Conservation (phyloP, 2,888 invertebrate genomes). For the Trisateles emortualis region DNA sequence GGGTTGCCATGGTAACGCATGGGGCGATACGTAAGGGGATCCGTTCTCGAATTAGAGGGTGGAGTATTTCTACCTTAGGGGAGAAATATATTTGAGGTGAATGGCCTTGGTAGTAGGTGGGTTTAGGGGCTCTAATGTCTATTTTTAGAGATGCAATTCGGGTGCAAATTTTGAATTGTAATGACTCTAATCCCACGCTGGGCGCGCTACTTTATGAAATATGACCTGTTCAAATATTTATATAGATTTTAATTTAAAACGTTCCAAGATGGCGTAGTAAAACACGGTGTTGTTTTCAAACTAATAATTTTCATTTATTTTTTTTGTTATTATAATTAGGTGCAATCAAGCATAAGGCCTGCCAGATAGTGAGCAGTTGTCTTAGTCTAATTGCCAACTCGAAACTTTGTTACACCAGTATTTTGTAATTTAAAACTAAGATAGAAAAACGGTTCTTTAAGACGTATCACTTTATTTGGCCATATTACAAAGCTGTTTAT, state of each 20-base stretch:
- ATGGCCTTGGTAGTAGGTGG: conserved; percentile 67
- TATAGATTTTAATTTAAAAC: conserved; percentile 38
- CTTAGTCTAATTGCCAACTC: too few species aligned
- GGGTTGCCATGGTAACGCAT: conserved; percentile 52
- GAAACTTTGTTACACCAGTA: too few species aligned
- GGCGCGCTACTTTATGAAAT: conserved; percentile 49
- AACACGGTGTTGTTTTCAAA: conserved; percentile 8
- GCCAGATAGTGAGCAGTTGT: too few species aligned
- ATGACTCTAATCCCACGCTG: conserved; percentile 37
- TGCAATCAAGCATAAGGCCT: too few species aligned
- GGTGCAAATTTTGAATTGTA: conserved; percentile 53
- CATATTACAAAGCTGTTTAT: too few species aligned
- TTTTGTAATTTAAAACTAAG: too few species aligned
- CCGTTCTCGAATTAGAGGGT: conserved; percentile 76
- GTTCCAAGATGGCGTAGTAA: conserved; percentile 5
- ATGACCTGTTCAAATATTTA: conserved; percentile 27
- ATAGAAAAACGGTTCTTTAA: too few species aligned
- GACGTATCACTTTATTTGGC: too few species aligned
- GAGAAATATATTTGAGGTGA: conserved; percentile 82
- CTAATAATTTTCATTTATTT: neutral
- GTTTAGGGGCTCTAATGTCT: conserved; percentile 51
- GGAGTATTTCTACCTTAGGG: conserved; percentile 80
- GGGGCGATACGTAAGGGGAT: conserved; percentile 68
- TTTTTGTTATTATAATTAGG: too few species aligned
- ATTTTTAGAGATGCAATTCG: conserved; percentile 57